A percentile compares a stretch with the other conserved stretches of the same genome.
phyloP scores from a whole-genome alignment of 2,888 invertebrate genomes.

The Augiades crinisus region DNA sequence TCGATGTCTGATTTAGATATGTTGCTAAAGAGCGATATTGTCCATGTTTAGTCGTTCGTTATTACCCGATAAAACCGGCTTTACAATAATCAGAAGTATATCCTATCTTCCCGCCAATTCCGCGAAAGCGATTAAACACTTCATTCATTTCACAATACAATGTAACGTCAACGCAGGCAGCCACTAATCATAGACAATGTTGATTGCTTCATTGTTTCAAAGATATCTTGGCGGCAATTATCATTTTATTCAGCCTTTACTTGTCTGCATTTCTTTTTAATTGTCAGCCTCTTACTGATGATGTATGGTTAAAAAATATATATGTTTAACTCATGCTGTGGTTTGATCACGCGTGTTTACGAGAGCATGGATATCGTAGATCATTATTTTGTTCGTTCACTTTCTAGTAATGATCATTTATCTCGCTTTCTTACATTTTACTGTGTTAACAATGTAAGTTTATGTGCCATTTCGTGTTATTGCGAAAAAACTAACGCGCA shows the following conservation, averaged over 20 bases:
- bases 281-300: not conserved
- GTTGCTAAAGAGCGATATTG: too few species aligned
- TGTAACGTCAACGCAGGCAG: not conserved
- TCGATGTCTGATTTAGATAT: too few species aligned
- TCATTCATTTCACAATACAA: too few species aligned
- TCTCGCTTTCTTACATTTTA: not conserved
- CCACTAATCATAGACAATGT: constrained; percentile 1
- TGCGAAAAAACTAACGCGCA: too few species aligned
- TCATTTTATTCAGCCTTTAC: not conserved
- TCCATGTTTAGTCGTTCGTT: too few species aligned
- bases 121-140: too few species aligned
- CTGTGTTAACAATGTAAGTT: not conserved
- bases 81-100: too few species aligned
- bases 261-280: constrained; percentile 3
- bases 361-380: constrained; percentile 1
- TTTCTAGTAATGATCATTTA: constrained; percentile 9
- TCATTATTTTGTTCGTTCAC: constrained; percentile 2
- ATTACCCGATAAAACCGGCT: too few species aligned
- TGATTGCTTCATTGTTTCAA: too few species aligned
- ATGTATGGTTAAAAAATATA: too few species aligned
- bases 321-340: not conserved
- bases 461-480: not conserved
- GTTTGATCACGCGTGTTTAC: constrained; percentile 4
- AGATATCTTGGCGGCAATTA: not conserved
- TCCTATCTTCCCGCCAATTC: too few species aligned